Evolutionary conservation across 2,888 invertebrate genomes (phyloP), one percentile per base, ranked within the genome.

Genomic region (Acleris cristana): DNA sequence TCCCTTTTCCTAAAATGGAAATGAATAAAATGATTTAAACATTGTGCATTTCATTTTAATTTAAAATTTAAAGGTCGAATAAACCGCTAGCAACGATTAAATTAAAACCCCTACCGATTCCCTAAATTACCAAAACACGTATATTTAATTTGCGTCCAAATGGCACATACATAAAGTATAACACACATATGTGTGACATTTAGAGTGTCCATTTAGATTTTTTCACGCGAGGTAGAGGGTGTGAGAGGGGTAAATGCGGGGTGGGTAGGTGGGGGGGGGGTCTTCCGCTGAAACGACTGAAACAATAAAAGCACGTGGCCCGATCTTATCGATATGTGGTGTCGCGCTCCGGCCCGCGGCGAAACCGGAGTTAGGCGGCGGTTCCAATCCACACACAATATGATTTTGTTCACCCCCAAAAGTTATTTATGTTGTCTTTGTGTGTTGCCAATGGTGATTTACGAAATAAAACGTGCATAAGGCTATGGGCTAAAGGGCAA

Each of bases 321-420:
- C 78, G 82, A 82, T 87, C 87, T 89, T 88, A 87, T 90, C 87
- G 90, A 89, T 86, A 88, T 88, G 82, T 82, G 84, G 80, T 89
- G 89, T 88, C 79, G 81, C 78, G 73, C 74, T 74, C 76, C 77
- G 74, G 82, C 87, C 87, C 79, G 81, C 79, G 87, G 89, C 83
- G 61, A 69, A 70, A 73, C 73, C 71, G 75, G 75, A 74, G 79
- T 79, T 79, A 81, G 78, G 79, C 81, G 76, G 78, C 74, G 78
- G 79, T 80, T 77, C 78, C 80, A 76, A 74, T 40, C 40, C 14
- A 40, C 40, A 40, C 40, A 40, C 40, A 14, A 40, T 40, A 14
- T 14, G 4, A 14, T 4, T 10, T 75, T 76, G 76, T 73, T 72
- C 73, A 73, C n/a, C n/a, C n/a, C n/a, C n/a, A n/a, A n/a, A 26